Evolutionary conservation across 1,140 invertebrate species (phyloP).

Genomic region (Anthonomus grandis): DNA sequence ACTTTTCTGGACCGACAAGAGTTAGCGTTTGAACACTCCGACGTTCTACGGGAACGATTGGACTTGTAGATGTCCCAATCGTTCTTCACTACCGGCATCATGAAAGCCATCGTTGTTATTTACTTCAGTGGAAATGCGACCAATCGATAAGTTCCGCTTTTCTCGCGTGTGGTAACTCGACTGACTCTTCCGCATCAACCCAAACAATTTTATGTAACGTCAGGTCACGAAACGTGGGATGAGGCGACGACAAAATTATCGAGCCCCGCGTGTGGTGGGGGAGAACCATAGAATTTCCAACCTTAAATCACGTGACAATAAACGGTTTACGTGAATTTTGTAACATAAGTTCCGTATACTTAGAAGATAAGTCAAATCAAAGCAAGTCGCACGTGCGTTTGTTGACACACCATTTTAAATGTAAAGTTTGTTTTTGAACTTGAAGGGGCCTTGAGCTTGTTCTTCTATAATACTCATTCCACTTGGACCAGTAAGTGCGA

Average conservation of each 20-base stretch:
- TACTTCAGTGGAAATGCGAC: conserved; percentile 3
- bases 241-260: too few species aligned
- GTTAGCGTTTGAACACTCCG: conserved; percentile 66
- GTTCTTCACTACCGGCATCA: conserved; percentile 91
- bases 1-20: conserved; percentile 69
- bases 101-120: conserved; percentile 72
- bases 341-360: conserved; percentile 8
- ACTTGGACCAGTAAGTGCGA: too few species aligned
- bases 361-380: background rate
- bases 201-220: conserved; percentile 24
- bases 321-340: conserved; percentile 19
- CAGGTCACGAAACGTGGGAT: conserved; percentile 10
- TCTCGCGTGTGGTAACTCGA: conserved; percentile 14
- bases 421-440: background rate
- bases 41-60: conserved; percentile 67
- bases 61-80: conserved; percentile 89
- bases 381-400: conserved; percentile 18
- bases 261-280: background rate
- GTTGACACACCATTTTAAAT: conserved; percentile 14
- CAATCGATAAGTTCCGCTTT: conserved; percentile 6
- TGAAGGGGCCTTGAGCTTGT: too few species aligned
- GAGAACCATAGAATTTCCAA: background rate
- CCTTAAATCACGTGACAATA: background rate
- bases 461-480: too few species aligned
- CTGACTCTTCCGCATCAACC: conserved; percentile 13